phyloP scores from a whole-genome alignment of 2,113 vertebrate genomes.

The Cepphus grylle region DNA sequence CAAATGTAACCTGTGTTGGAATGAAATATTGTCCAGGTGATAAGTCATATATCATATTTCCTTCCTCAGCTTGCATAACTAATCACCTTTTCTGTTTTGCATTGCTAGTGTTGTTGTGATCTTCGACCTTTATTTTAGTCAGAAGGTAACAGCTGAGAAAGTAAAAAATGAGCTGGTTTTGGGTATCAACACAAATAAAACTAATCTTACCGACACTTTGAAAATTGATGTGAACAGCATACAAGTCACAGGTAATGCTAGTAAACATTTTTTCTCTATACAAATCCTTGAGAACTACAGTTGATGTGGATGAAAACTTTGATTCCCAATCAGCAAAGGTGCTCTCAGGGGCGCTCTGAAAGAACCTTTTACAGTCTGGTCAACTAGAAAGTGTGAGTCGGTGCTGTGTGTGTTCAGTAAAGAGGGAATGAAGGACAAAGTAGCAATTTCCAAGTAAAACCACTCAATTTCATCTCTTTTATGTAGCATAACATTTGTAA shows the following conservation, averaged over 20 bases:
- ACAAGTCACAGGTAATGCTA: constrained; percentile 71
- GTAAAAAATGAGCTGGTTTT: constrained; percentile 66
- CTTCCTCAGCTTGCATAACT: not conserved
- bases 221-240: constrained; percentile 74
- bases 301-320: not conserved
- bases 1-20: not conserved
- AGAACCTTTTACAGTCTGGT: not conserved
- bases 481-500: not conserved
- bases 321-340: not conserved
- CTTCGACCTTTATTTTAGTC: constrained; percentile 69
- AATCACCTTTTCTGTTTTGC: not conserved
- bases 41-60: not conserved
- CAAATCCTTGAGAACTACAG: constrained; percentile 20
- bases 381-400: not conserved
- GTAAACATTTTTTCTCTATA: not conserved
- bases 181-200: constrained; percentile 56
- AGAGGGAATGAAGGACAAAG: not conserved
- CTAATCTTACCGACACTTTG: constrained; percentile 46
- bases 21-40: not conserved
- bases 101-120: constrained; percentile 63
- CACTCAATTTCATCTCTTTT: not conserved
- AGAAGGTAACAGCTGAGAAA: constrained; percentile 42
- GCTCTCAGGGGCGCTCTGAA: not conserved
- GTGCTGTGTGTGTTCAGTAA: not conserved
- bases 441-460: not conserved